These are phyloP conservation scores for Stomatorhinus walkeri DNA, from an alignment of 2,797 vertebrate genomes.

Conservation along the genomic window DNA sequence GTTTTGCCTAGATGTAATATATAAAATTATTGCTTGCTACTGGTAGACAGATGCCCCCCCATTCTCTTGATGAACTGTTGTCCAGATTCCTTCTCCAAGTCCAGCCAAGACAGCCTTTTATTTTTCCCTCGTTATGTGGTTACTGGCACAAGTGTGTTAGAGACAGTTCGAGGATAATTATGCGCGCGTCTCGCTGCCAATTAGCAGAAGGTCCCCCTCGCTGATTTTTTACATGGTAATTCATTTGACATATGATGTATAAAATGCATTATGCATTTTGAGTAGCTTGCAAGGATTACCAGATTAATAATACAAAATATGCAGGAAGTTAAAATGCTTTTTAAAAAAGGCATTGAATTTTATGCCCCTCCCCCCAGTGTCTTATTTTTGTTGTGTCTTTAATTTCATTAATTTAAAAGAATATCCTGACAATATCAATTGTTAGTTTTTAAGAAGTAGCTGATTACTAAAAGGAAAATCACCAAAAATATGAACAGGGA, in stretches of 20 bases:
- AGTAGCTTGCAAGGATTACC: constrained; percentile 67
- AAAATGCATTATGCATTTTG: constrained; percentile 77
- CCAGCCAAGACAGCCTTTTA: constrained; percentile 54
- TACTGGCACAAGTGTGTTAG: constrained; percentile 58
- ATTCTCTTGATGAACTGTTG: constrained; percentile 62
- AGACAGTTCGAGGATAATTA: constrained; percentile 69
- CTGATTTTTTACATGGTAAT: constrained; percentile 72
- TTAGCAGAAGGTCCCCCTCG: constrained; percentile 70
- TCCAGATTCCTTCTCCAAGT: constrained; percentile 53
- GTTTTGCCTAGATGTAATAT: background rate
- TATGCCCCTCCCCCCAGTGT: background rate
- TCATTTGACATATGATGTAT: constrained; percentile 74
- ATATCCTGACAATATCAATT: background rate
- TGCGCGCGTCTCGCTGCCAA: constrained; percentile 72
- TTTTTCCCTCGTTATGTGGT: constrained; percentile 56
- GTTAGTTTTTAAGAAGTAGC: background rate
- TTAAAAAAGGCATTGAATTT: background rate
- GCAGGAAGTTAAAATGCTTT: constrained; percentile 1
- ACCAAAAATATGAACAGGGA: background rate
- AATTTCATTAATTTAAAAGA: background rate
- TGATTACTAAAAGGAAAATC: background rate
- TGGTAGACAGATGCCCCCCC: constrained; percentile 60
- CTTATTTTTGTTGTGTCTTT: background rate
- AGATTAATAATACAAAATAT: constrained; percentile 61
- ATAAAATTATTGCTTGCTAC: constrained; percentile 29